phyloP scores from a whole-genome alignment of 2,888 invertebrate species.

The Mystacides longicornis region DNA sequence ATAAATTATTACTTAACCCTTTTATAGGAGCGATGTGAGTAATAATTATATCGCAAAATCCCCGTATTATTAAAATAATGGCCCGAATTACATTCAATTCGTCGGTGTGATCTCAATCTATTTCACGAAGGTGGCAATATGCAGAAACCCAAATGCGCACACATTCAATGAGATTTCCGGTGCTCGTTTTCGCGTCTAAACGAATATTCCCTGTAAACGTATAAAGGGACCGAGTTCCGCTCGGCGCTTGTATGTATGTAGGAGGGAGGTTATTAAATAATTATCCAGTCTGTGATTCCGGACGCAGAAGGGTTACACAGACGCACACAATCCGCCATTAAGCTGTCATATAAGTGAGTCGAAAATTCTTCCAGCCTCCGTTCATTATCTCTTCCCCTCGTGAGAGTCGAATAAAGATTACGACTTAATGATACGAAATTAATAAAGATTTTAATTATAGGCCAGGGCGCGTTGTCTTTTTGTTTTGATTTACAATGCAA shows the following conservation, averaged over 20 bases:
- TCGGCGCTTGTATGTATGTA: not conserved
- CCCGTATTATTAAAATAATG: conserved; percentile 23
- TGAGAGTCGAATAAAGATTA: conserved; percentile 17
- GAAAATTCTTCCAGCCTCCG: conserved; percentile 18
- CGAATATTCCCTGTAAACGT: not conserved
- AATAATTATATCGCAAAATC: not conserved
- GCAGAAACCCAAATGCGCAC: too few relatives aligned
- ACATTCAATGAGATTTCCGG: too few relatives aligned
- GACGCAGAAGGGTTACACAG: conserved; percentile 22
- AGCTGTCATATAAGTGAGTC: conserved; percentile 22
- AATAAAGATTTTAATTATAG: conserved; percentile 11
- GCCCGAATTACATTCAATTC: conserved; percentile 15
- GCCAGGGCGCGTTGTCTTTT: not conserved
- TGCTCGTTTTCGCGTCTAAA: too few relatives aligned
- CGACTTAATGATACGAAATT: conserved; percentile 19
- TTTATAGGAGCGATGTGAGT: too few relatives aligned
- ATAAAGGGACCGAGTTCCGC: not conserved
- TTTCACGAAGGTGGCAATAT: too few relatives aligned
- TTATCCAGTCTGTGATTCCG: conserved; percentile 26
- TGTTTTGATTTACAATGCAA: not conserved
- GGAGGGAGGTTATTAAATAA: conserved; percentile 26
- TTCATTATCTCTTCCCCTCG: conserved; percentile 13
- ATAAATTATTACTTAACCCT: too few relatives aligned
- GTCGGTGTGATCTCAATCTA: conserved; percentile 3
- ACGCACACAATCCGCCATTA: conserved; percentile 22